Evolutionary conservation across 1,140 invertebrate genomes (phyloP), one percentile per base, ranked within the genome.

Genomic region (Goniozus legneri): DNA sequence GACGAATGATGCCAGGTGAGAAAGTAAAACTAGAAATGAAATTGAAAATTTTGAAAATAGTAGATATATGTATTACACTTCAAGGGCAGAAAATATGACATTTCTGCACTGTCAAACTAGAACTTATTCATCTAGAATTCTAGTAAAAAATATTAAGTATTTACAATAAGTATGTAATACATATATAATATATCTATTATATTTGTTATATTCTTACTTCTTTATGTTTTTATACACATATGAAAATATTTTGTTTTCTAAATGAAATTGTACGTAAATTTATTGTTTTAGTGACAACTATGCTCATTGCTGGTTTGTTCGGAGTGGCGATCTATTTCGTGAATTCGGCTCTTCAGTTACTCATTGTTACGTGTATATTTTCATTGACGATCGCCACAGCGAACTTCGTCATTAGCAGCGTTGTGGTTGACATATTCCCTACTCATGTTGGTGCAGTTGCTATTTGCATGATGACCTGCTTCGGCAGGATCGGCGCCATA

Each of bases 361-460:
- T 84, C 3, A 50, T 79, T 2, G 64, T 79, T 8, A 69, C 77
- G 8, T 80, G 78, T 44, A 47, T 81, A 16, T 83, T 82, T 54
- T 80, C 80, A 44, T 50, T 80, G 2, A 65, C 70, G 12, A 78
- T 80, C 59, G 73, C 78, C 10, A 81, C 79, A 21, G 79, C 75
- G 3, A 82, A 82, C 62, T 77, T 82, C 44, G 75, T 78, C 3
- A 61, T 82, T 6, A 73, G 77, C 21, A 75, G 80, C 50, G 63
- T 82, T 13, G 71, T 77, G 8, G 78, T 81, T 19, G 79, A 81
- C 51, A 68, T 79, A 22, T 81, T 80, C 60, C 80, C 80, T 3
- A 79, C 78, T 2, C 65, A 67, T 18, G 66, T 81, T 50, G 71
- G 70, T 40, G 79, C 74, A 3, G 68, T 80, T 27, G 77, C 78